A percentile compares a stretch with the other conserved stretches of the same genome.
These are phyloP conservation scores for Chloropsis hardwickii DNA, from an alignment of 2,113 vertebrate genomes.

Conservation along the genomic window DNA sequence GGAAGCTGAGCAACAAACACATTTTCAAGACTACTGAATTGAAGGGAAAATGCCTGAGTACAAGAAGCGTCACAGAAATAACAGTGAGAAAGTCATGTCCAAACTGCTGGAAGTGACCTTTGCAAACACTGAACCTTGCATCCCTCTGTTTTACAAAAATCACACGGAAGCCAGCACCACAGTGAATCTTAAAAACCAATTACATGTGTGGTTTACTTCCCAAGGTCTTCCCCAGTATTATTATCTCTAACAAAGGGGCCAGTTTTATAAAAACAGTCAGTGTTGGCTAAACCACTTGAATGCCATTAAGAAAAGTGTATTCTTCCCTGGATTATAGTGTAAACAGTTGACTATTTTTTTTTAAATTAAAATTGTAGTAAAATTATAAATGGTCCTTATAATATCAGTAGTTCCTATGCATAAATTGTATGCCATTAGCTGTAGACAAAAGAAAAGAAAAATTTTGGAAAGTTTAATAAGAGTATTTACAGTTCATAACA, in stretches of 20 bases:
- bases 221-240: background rate
- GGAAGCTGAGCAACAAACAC: background rate
- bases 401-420: background rate
- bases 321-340: conserved; percentile 11
- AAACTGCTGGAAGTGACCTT: background rate
- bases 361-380: background rate
- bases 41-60: background rate
- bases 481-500: background rate
- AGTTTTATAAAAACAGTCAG: conserved; percentile 28
- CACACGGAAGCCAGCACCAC: background rate
- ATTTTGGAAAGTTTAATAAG: background rate
- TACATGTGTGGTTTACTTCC: conserved; percentile 44
- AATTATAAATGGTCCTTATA: conserved; percentile 18
- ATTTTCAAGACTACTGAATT: background rate
- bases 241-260: conserved; percentile 33
- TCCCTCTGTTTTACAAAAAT: conserved; percentile 27
- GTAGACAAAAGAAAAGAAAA: background rate
- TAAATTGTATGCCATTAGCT: background rate
- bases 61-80: background rate
- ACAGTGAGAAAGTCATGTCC: background rate
- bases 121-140: conserved; percentile 30
- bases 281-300: background rate
- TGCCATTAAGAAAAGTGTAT: conserved; percentile 19
- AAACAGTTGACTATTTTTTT: conserved; percentile 14
- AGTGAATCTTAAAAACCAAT: conserved; percentile 37